phyloP scores from a whole-genome alignment of 1,140 invertebrate genomes.

The Epicauta chinensis region DNA sequence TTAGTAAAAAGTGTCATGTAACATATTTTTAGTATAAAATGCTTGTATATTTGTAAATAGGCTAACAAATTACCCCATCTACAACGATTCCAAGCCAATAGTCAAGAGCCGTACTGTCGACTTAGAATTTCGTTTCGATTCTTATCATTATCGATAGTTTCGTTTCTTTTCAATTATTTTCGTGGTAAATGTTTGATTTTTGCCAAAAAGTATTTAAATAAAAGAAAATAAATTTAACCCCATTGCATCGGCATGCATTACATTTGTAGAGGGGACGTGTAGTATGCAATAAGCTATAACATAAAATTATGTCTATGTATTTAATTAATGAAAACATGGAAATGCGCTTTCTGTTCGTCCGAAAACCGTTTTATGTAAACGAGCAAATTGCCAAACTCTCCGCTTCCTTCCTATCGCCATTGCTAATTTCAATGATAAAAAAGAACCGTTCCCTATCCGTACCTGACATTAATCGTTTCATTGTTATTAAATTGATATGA shows the following conservation, averaged over 20 bases:
- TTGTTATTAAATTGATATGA: conserved; percentile 13
- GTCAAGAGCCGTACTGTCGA: neutral
- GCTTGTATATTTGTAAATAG: conserved; percentile 42
- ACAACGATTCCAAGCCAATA: neutral
- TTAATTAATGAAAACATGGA: too few relatives aligned
- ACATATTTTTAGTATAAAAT: conserved; percentile 36
- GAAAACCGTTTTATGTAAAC: too few relatives aligned
- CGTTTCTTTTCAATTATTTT: neutral
- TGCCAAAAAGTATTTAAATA: conserved; percentile 19
- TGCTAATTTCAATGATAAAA: neutral
- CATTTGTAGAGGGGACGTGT: conserved; percentile 33
- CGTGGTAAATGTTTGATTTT: conserved; percentile 34
- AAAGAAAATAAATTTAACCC: conserved; percentile 27
- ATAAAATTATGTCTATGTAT: conserved; percentile 18
- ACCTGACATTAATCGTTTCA: conserved; percentile 29
- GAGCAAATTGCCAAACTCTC: too few relatives aligned
- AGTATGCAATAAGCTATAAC: conserved; percentile 36
- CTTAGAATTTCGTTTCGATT: neutral
- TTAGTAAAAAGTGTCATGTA: conserved; percentile 36
- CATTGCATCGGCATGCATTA: conserved; percentile 29
- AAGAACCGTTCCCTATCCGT: conserved; percentile 35
- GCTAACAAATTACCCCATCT: conserved; percentile 25
- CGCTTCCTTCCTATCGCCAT: too few relatives aligned
- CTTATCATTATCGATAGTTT: neutral
- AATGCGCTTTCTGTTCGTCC: neutral